Base-by-base conservation (phyloP, 2,113 vertebrate genomes). In the Chiloscyllium plagiosum region DNA sequence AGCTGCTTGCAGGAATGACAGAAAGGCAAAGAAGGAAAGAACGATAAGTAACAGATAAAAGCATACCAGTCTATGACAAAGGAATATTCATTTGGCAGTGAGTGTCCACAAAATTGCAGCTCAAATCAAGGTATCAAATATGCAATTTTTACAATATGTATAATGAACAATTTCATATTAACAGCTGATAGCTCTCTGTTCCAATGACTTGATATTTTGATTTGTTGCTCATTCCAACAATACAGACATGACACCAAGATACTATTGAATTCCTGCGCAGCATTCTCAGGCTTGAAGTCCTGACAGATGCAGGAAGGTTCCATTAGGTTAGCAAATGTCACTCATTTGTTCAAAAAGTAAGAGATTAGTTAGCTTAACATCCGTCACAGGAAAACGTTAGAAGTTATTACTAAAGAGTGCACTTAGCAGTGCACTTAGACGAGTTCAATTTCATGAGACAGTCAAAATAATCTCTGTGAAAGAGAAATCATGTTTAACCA, bases 1-100 rank as follows among this genome's bases (percentile, higher is more conserved):
- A 96, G 3, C 96, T 96, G 95, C 47, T 72, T 50, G 42, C 42
- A 76, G 7, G 42, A 95, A 72, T 72, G 50, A 76, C 8, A 10
- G 10, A 95, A 95, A 93, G 69, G 24, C 37, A 26, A 26, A 52
- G 37, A 95, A 76, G 47, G 61, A 70, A 69, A 94, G 37, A 95
- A n/a, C 29, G 68, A 72, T 95, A 61, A 90, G 24, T 61, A 90
- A 15, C 56, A 10, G 7, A 56, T 8, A 89, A 89, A 29, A 83
- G 80, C 3, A 17, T 19, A 83, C 78, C 76, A 37, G 78, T 80
- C 85, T 4, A 87, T 29, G 26, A 26, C 86, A 8, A 42, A 83
- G 20, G 13, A 42, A 83, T 83, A 47, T 19, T 83, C 37, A 83
- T 19, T 83, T 83, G 37, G 80, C 80, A 47, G 37, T 33, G 80